Conservation (phyloP, 2,797 vertebrate species). For the Labroides dimidiatus region DNA sequence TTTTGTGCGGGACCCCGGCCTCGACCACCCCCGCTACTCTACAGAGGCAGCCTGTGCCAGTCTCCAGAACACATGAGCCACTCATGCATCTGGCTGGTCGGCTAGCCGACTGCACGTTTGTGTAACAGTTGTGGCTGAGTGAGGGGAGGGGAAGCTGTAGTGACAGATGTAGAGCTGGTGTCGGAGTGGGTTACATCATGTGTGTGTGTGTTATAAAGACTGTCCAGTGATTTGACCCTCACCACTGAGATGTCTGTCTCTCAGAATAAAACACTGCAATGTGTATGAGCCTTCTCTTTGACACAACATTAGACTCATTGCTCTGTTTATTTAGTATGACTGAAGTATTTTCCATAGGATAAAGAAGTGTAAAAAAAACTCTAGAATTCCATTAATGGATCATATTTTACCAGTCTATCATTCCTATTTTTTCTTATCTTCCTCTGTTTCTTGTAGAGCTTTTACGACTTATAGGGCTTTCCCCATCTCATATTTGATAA, state of each 20-base stretch:
- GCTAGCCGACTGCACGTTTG: conserved; percentile 38
- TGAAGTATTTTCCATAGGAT: neutral
- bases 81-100: conserved; percentile 63
- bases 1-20: conserved; percentile 77
- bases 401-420: too few relatives aligned
- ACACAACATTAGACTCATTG: neutral
- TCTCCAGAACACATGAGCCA: conserved; percentile 77
- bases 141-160: conserved; percentile 38
- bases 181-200: conserved; percentile 47
- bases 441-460: too few relatives aligned
- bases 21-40: conserved; percentile 57
- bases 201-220: conserved; percentile 53
- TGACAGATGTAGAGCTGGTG: conserved; percentile 62
- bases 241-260: conserved; percentile 31
- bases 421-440: too few relatives aligned
- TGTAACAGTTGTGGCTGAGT: conserved; percentile 40
- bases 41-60: conserved; percentile 86
- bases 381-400: too few relatives aligned
- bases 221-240: conserved; percentile 54
- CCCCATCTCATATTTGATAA: too few relatives aligned
- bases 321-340: conserved; percentile 6
- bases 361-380: too few relatives aligned
- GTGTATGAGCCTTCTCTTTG: conserved; percentile 13
- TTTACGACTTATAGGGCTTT: too few relatives aligned
- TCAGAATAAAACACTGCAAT: conserved; percentile 56